A percentile compares a stretch with the other conserved stretches of the same genome.
phyloP scores from a whole-genome alignment of 2,113 vertebrate genomes.

The Cyanoliseus patagonus region DNA sequence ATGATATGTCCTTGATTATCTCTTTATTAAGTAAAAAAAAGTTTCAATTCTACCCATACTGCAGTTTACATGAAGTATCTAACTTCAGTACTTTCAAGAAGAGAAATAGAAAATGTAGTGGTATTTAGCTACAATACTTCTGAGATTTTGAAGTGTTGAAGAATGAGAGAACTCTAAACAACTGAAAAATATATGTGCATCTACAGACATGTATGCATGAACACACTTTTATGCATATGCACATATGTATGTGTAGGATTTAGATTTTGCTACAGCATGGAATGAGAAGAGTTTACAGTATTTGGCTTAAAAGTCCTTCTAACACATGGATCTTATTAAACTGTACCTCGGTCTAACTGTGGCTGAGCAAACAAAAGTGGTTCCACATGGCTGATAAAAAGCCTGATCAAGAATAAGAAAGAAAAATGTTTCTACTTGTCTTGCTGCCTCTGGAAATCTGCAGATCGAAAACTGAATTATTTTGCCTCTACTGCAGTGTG shows the following conservation, averaged over 20 bases:
- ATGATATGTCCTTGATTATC: neutral
- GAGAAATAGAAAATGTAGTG: neutral
- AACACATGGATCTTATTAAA: slow-evolving; percentile 43
- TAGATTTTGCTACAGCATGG: neutral
- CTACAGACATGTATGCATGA: neutral
- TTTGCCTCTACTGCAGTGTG: neutral
- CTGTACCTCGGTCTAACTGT: neutral
- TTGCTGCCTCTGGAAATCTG: neutral
- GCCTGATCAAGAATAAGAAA: slow-evolving; percentile 3
- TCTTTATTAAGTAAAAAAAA: neutral
- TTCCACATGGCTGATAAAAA: slow-evolving; percentile 70
- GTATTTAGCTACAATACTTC: neutral
- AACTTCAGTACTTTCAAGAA: neutral
- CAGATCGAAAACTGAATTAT: slow-evolving; percentile 7
- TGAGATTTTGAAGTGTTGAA: neutral
- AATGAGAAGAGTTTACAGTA: slow-evolving; percentile 14
- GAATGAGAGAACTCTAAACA: neutral
- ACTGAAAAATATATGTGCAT: neutral
- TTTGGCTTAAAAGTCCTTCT: slow-evolving; percentile 35
- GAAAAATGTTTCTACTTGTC: slow-evolving; percentile 36
- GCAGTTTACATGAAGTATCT: neutral
- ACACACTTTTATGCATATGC: neutral
- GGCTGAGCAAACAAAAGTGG: slow-evolving; percentile 50
- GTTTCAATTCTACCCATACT: neutral
- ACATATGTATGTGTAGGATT: neutral